These are phyloP conservation scores for Boleophthalmus pectinirostris DNA, from an alignment of 2,113 vertebrate species.

Conservation along the genomic window DNA sequence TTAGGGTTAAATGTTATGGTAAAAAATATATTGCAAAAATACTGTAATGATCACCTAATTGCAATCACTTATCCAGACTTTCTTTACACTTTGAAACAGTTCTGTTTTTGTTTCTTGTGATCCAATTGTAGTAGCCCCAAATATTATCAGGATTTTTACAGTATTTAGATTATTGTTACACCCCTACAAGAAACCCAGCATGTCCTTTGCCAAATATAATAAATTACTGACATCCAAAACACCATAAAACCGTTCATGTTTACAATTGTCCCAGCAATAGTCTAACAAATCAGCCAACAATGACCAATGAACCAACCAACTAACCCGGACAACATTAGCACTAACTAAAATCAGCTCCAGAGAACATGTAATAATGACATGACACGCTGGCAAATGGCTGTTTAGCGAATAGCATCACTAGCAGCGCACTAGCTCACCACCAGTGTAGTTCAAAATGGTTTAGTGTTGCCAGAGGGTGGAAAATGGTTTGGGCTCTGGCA, in stretches of 20 bases:
- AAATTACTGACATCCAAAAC: background rate
- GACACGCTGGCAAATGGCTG: slow-evolving; percentile 47
- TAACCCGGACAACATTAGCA: background rate
- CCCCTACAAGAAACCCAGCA: background rate
- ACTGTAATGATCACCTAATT: too few species aligned
- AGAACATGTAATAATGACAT: slow-evolving; percentile 14
- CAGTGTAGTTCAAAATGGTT: slow-evolving; percentile 54
- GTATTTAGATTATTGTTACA: too few species aligned
- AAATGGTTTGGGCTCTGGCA: slow-evolving; percentile 55
- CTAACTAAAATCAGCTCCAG: background rate
- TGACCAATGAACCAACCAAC: background rate
- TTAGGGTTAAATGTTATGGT: too few species aligned
- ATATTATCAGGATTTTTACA: too few species aligned
- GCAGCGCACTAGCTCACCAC: slow-evolving; percentile 41
- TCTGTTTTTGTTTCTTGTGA: too few species aligned
- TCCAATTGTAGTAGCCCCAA: too few species aligned
- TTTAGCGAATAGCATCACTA: slow-evolving; percentile 31
- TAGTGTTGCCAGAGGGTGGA: slow-evolving; percentile 50
- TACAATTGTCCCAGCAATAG: background rate
- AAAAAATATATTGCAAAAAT: too few species aligned
- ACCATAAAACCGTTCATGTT: background rate
- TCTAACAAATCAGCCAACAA: background rate
- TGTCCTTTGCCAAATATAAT: background rate
- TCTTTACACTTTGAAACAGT: too few species aligned
- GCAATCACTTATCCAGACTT: too few species aligned